Conservation (phyloP, 2,113 vertebrate genomes). For the Gnathonemus longibarbis region DNA sequence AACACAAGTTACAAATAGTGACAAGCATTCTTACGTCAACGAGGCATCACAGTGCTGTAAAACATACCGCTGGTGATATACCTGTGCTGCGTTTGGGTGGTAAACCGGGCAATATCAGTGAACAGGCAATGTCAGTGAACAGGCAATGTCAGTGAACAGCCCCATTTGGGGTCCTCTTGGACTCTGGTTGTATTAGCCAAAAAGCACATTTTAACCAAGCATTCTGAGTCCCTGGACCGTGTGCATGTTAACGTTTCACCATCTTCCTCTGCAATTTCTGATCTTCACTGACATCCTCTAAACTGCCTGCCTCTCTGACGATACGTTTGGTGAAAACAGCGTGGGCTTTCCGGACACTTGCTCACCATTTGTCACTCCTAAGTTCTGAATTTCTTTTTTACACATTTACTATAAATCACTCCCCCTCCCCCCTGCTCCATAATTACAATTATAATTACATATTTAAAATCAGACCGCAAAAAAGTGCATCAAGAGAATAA, state of each 20-base stretch:
- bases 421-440: not conserved
- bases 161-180: not conserved
- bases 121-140: not conserved
- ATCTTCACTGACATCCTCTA: not conserved
- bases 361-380: not conserved
- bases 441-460: not conserved
- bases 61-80: not conserved
- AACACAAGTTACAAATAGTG: not conserved
- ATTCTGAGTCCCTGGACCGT: not conserved
- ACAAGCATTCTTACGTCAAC: not conserved
- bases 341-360: not conserved
- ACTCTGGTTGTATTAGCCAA: not conserved
- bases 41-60: not conserved
- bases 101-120: not conserved
- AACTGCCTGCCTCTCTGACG: not conserved
- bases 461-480: not conserved
- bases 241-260: not conserved
- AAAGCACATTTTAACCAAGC: not conserved
- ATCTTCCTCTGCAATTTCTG: not conserved
- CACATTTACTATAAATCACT: not conserved
- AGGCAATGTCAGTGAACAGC: not conserved
- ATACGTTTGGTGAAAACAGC: not conserved
- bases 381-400: not conserved
- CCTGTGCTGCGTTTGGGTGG: not conserved
- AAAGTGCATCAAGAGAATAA: not conserved